These are phyloP conservation scores for Abscondita cerata DNA, from an alignment of 2,888 invertebrate genomes.

Conservation along the genomic window DNA sequence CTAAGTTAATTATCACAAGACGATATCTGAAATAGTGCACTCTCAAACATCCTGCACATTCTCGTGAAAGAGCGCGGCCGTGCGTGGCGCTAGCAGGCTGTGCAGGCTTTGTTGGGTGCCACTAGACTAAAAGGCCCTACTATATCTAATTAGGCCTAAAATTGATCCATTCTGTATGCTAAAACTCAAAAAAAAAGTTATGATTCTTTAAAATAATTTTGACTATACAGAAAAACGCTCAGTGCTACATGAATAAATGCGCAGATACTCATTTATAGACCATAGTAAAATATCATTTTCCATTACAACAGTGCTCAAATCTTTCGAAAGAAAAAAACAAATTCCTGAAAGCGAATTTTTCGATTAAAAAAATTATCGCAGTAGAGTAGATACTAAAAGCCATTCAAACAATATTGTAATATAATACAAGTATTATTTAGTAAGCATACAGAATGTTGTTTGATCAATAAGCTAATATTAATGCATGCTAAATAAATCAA, in stretches of 20 bases:
- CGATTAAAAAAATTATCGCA: neutral
- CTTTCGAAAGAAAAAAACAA: too few species aligned
- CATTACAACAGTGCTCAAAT: too few species aligned
- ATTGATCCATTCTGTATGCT: constrained; percentile 56
- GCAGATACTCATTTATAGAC: too few species aligned
- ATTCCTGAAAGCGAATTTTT: too few species aligned
- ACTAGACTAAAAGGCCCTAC: constrained; percentile 53
- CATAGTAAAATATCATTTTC: too few species aligned
- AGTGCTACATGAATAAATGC: too few species aligned
- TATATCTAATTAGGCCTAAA: constrained; percentile 52
- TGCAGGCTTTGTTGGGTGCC: constrained; percentile 57
- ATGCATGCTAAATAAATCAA: constrained; percentile 52
- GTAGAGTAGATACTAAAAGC: neutral
- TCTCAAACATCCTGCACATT: constrained; percentile 52
- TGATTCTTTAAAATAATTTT: too few species aligned
- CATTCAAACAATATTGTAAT: neutral
- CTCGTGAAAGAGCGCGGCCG: constrained; percentile 49
- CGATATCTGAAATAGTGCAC: constrained; percentile 17
- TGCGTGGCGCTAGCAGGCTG: constrained; percentile 60
- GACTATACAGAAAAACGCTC: too few species aligned
- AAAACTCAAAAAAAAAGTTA: too few species aligned
- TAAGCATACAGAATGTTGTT: constrained; percentile 55
- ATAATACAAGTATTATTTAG: neutral
- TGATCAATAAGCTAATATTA: constrained; percentile 53
- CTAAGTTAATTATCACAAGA: too few species aligned